Conservation (phyloP, 2,888 invertebrate genomes). For the Raillietiella orientalis region DNA sequence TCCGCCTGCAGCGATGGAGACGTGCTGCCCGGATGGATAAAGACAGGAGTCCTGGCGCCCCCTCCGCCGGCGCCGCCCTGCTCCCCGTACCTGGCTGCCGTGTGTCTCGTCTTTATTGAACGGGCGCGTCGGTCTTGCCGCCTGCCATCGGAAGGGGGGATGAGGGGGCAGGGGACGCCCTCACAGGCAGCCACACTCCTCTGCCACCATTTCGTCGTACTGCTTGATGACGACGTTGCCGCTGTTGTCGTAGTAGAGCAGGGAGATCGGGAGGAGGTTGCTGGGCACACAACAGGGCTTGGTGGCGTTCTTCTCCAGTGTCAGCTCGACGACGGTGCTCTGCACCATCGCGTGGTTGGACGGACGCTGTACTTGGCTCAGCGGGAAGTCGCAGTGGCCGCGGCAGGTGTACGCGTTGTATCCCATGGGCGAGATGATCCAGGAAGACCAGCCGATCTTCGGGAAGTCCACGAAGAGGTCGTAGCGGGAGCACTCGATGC, state of each 20-base stretch:
- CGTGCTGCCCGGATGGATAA: too few species aligned
- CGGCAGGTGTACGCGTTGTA: conserved; percentile 25
- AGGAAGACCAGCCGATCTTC: conserved; percentile 23
- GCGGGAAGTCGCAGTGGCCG: conserved; percentile 20
- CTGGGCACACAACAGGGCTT: conserved; percentile 28
- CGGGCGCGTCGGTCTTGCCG: too few species aligned
- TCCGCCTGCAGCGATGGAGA: too few species aligned
- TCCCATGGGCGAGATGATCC: conserved; percentile 25
- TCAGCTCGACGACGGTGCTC: conserved; percentile 20
- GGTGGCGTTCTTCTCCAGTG: conserved; percentile 12
- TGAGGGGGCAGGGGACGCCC: too few species aligned
- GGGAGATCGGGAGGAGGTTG: conserved; percentile 19
- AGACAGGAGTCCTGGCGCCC: too few species aligned
- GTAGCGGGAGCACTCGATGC: conserved; percentile 9
- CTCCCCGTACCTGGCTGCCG: too few species aligned
- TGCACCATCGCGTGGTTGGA: conserved; percentile 27
- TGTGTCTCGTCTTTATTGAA: too few species aligned
- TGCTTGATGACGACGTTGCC: conserved; percentile 25
- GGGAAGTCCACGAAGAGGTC: conserved; percentile 22
- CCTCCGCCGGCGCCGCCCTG: too few species aligned
- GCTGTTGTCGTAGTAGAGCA: conserved; percentile 24
- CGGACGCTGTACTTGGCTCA: conserved; percentile 18
- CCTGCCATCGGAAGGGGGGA: too few species aligned
- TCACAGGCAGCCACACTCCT: conserved; percentile 28
- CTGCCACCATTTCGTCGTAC: conserved; percentile 26